Conservation (phyloP, 2,888 invertebrate species). For the Smittia aterrima region DNA sequence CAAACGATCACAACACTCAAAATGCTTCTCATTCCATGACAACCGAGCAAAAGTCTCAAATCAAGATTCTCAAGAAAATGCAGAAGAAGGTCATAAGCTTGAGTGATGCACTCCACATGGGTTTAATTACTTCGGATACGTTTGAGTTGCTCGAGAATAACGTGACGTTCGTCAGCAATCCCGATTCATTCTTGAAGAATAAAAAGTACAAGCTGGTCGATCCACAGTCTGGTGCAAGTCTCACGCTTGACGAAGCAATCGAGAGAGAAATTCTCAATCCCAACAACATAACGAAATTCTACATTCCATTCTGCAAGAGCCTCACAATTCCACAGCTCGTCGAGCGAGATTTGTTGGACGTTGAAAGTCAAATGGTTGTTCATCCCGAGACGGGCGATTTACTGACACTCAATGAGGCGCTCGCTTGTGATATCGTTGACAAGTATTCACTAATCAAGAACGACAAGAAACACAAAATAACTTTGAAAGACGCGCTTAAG, state of each 20-base stretch:
- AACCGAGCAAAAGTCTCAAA: conserved; percentile 2
- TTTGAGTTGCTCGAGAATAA: conserved; percentile 66
- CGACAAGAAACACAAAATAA: conserved; percentile 62
- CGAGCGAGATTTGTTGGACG: conserved; percentile 80
- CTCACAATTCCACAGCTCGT: conserved; percentile 80
- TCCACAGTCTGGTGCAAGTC: conserved; percentile 73
- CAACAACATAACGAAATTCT: conserved; percentile 69
- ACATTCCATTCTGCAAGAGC: conserved; percentile 77
- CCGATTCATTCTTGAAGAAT: conserved; percentile 69
- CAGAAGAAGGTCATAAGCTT: conserved; percentile 73
- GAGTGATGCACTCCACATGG: conserved; percentile 73
- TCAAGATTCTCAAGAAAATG: conserved; percentile 66
- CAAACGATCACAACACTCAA: not conserved
- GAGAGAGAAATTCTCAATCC: conserved; percentile 77
- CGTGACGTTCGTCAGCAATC: conserved; percentile 66
- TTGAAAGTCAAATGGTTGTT: conserved; percentile 68
- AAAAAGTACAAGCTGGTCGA: conserved; percentile 77
- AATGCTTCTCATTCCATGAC: not conserved
- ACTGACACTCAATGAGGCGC: conserved; percentile 77
- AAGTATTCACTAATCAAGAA: conserved; percentile 69
- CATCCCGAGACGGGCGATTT: conserved; percentile 84
- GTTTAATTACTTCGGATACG: conserved; percentile 74
- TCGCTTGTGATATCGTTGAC: conserved; percentile 85
- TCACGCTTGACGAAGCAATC: conserved; percentile 82
- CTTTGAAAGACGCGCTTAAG: conserved; percentile 73